Conservation (phyloP, 2,113 vertebrate genomes). For the Cynopterus brachyotis region DNA sequence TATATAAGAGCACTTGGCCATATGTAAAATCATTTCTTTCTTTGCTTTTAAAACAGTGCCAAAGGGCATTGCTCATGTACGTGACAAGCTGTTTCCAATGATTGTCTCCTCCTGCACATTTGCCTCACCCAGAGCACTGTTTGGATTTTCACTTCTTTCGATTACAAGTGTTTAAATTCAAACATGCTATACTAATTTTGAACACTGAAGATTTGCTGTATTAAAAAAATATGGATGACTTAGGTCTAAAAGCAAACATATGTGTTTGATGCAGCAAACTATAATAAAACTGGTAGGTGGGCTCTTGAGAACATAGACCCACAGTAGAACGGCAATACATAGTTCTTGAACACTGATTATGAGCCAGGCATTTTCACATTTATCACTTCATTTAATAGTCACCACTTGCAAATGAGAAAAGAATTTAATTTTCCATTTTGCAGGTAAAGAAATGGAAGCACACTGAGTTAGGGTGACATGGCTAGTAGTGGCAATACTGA, state of each 20-base stretch:
- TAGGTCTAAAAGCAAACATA: conserved; percentile 62
- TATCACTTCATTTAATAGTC: background rate
- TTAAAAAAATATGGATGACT: conserved; percentile 56
- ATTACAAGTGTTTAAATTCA: conserved; percentile 68
- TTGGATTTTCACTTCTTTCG: conserved; percentile 57
- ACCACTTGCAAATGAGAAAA: background rate
- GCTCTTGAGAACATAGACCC: background rate
- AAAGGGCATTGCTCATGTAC: conserved; percentile 53
- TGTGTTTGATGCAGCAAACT: conserved; percentile 45
- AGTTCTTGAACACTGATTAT: background rate
- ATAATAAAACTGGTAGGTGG: conserved; percentile 50
- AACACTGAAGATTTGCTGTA: conserved; percentile 37
- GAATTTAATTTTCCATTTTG: background rate
- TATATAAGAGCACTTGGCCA: conserved; percentile 46
- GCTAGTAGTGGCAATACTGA: background rate
- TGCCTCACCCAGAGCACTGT: conserved; percentile 49
- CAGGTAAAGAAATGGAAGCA: background rate
- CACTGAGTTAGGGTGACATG: background rate
- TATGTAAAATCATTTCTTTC: conserved; percentile 42
- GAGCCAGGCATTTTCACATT: background rate
- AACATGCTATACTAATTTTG: conserved; percentile 48
- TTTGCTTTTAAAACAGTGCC: conserved; percentile 44
- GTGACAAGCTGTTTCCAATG: conserved; percentile 60
- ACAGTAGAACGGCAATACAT: background rate
- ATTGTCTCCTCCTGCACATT: conserved; percentile 35